These are phyloP conservation scores for Caenorhabditis sp. DNA, from an alignment of 2,888 invertebrate genomes.

Conservation along the genomic window DNA sequence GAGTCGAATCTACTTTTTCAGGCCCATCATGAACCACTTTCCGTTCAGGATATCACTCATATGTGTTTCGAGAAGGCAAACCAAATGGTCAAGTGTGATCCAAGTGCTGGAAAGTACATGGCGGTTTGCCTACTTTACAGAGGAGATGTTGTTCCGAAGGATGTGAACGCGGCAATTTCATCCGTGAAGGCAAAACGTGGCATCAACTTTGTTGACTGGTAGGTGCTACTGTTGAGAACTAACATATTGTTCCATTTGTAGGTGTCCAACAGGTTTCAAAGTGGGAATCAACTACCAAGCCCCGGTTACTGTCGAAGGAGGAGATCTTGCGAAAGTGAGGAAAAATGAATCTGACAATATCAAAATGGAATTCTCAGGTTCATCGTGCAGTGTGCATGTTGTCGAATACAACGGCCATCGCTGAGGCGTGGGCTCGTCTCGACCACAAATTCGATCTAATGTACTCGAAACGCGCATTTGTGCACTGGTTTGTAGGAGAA, in stretches of 20 bases:
- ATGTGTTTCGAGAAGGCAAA: constrained; percentile 89
- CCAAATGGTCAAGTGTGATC: constrained; percentile 91
- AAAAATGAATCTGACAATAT: background rate
- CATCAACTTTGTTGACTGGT: constrained; percentile 88
- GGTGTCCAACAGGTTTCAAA: constrained; percentile 90
- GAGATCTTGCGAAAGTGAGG: constrained; percentile 87
- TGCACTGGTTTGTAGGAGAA: constrained; percentile 75
- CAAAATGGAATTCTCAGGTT: constrained; percentile 68
- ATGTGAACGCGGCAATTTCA: constrained; percentile 81
- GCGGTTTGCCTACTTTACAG: constrained; percentile 96
- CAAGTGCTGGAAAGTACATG: constrained; percentile 82
- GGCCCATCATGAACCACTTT: constrained; percentile 77
- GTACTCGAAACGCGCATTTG: constrained; percentile 76
- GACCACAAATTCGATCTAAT: constrained; percentile 87
- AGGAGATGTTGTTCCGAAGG: constrained; percentile 93
- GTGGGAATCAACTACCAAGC: constrained; percentile 85
- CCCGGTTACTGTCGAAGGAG: constrained; percentile 92
- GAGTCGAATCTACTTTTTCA: constrained; percentile 10
- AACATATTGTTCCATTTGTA: background rate
- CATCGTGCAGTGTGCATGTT: constrained; percentile 89
- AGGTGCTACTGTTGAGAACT: background rate
- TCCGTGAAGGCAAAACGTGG: constrained; percentile 80
- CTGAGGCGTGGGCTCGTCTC: constrained; percentile 89
- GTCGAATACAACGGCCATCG: constrained; percentile 93
- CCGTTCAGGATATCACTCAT: constrained; percentile 88